Percentiles rank a stretch among this genome's conserved stretches.
These are phyloP conservation scores for Phyllostomus discolor DNA, from an alignment of 2,113 vertebrate species.

Conservation along the genomic window DNA sequence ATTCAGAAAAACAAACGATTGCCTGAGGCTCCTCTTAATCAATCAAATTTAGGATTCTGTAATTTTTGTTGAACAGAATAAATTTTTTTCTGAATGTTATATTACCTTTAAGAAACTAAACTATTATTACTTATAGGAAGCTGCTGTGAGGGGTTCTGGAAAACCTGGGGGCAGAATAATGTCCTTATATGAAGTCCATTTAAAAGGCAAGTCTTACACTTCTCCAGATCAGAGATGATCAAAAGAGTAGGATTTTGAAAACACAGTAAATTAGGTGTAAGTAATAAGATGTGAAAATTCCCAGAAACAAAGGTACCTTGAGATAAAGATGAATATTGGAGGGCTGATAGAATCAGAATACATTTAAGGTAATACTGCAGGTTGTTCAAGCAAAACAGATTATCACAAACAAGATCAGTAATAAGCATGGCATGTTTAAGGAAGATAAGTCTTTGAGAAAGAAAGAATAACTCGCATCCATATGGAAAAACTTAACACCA, in stretches of 20 bases:
- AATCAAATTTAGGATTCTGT: not conserved
- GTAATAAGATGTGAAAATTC: not conserved
- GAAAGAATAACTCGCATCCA: not conserved
- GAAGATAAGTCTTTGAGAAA: conserved; percentile 2
- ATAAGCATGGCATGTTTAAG: not conserved
- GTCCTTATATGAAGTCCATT: not conserved
- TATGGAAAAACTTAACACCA: not conserved
- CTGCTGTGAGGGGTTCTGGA: not conserved
- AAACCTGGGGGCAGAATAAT: not conserved
- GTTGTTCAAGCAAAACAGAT: conserved; percentile 25
- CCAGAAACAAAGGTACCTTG: not conserved
- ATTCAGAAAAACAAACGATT: not conserved
- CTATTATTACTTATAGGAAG: not conserved
- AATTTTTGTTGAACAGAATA: not conserved
- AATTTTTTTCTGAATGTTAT: not conserved
- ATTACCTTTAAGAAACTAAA: not conserved
- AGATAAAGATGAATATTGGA: conserved; percentile 4
- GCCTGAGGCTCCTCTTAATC: not conserved
- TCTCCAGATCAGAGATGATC: not conserved
- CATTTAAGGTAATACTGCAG: not conserved
- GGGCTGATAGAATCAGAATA: not conserved
- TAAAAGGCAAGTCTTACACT: not conserved
- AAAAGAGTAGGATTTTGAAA: not conserved
- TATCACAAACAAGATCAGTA: not conserved
- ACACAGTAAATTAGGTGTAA: not conserved